Conservation (phyloP, 2,113 vertebrate species). For the Tichodroma muraria region DNA sequence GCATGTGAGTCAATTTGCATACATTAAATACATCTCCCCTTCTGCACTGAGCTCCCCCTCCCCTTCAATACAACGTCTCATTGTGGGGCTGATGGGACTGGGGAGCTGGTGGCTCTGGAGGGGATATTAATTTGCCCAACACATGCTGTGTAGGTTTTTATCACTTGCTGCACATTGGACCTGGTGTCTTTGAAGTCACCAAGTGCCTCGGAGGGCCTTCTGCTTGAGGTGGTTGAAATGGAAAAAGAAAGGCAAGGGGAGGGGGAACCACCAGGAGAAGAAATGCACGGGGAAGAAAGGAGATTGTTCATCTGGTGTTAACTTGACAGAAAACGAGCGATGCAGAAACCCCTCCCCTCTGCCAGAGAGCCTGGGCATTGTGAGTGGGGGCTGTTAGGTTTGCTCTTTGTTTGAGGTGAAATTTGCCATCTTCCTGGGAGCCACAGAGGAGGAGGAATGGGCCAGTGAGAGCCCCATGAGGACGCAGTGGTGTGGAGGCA, state of each 20-base stretch:
- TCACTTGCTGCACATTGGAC: slow-evolving; percentile 68
- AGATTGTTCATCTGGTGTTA: slow-evolving; percentile 25
- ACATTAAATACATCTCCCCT: slow-evolving; percentile 70
- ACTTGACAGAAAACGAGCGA: slow-evolving; percentile 17
- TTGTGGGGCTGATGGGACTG: slow-evolving; percentile 65
- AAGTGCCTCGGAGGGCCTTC: slow-evolving; percentile 59
- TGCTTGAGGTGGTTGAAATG: slow-evolving; percentile 57
- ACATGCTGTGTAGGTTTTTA: slow-evolving; percentile 71
- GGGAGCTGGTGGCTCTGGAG: slow-evolving; percentile 65
- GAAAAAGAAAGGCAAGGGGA: slow-evolving; percentile 5
- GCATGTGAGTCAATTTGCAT: slow-evolving; percentile 77
- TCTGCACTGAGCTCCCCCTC: slow-evolving; percentile 45
- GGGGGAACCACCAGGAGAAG: not conserved
- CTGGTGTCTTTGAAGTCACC: slow-evolving; percentile 71
- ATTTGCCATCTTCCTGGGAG: not conserved
- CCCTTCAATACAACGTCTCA: slow-evolving; percentile 65
- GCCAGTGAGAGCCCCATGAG: not conserved
- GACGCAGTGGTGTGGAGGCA: not conserved
- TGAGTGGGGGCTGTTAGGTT: not conserved
- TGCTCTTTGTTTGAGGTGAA: not conserved
- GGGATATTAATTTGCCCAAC: slow-evolving; percentile 75
- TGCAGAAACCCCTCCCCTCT: not conserved
- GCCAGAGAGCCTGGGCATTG: not conserved
- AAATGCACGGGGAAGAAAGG: not conserved
- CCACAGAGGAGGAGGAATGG: not conserved